Base-by-base conservation (phyloP, 2,888 invertebrate species). In the Spodoptera picta region DNA sequence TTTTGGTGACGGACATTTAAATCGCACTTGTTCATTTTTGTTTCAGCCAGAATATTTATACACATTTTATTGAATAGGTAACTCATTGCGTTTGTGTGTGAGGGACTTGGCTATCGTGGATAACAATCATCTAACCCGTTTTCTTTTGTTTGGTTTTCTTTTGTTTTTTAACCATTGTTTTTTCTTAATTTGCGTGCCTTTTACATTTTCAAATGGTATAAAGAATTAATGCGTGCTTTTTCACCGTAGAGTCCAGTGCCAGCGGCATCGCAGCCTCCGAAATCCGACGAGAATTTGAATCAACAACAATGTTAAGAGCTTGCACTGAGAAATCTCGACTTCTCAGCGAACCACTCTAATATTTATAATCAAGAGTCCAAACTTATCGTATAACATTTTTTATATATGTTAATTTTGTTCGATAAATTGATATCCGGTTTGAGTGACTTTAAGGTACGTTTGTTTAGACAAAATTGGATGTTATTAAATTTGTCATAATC, bases 261-360 rank as follows among this genome's bases (percentile, higher is more conserved):
- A 87, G 95, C 95, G 81, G 90, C 90, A 83, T 90, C 91, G 88
- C 95, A 94, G 88, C 93, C 92, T 85, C 96, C 96, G 87, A 96
- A 96, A 84, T 95, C 96, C 81, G 97, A 97, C 88, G 97, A 96
- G 90, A 97, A 97, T 94, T 95, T 97, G 93, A 97, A 97, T 93
- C 96, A 96, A 86, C 96, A 96, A 86, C 95, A 95, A 87, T 95
- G 92, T 92, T 95, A 95, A 78, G 84, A 81, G 73, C 69, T 73
- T 67, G 50, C 47, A 57, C 64, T 70, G 75, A 70, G 60, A 75
- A 67, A 76, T 60, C 73, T 78, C 64, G 66, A 68, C 76, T 83
- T 82, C 74, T 83, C 75, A 75, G 75, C 65, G 67, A 72, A 78
- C 72, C 76, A 83, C 79, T 82, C 82, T 83, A 84, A 84, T 79